A percentile compares a stretch with the other conserved stretches of the same genome.
Conservation (phyloP, 2,797 vertebrate genomes). For the Falco naumanni region DNA sequence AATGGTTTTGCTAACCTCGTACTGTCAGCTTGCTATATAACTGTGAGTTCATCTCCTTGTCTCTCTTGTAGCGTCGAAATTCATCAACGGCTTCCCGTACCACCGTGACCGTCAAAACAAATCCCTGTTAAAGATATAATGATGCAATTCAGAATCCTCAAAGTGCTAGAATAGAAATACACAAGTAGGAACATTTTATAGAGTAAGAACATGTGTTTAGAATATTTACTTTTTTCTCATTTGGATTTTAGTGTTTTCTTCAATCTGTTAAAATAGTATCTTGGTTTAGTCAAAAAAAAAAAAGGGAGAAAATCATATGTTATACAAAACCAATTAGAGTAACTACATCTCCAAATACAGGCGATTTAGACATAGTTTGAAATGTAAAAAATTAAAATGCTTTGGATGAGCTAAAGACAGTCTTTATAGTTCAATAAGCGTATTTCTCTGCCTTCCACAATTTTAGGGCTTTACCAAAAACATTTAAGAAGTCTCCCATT, state of each 20-base stretch:
- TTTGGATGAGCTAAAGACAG: background rate
- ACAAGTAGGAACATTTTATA: background rate
- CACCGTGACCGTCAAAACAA: constrained; percentile 94
- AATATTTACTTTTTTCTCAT: background rate
- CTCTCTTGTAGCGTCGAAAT: constrained; percentile 90
- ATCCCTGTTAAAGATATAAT: constrained; percentile 82
- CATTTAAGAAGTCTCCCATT: background rate
- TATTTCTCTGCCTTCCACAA: background rate
- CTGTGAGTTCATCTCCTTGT: constrained; percentile 99
- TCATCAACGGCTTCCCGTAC: constrained; percentile 93
- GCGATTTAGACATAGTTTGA: background rate
- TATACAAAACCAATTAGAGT: background rate
- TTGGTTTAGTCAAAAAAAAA: background rate
- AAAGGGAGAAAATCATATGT: background rate
- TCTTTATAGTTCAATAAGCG: background rate
- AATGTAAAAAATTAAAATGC: background rate
- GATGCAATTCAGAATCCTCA: constrained; percentile 16
- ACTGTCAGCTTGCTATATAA: constrained; percentile 96
- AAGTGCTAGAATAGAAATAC: background rate
- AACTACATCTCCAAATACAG: background rate
- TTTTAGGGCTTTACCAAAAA: background rate
- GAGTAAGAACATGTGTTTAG: background rate
- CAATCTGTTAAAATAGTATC: background rate
- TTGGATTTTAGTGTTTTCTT: background rate
- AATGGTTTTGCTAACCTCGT: constrained; percentile 83